These are phyloP conservation scores for Uropsilus gracilis DNA, from an alignment of 2,113 vertebrate genomes.

Conservation along the genomic window DNA sequence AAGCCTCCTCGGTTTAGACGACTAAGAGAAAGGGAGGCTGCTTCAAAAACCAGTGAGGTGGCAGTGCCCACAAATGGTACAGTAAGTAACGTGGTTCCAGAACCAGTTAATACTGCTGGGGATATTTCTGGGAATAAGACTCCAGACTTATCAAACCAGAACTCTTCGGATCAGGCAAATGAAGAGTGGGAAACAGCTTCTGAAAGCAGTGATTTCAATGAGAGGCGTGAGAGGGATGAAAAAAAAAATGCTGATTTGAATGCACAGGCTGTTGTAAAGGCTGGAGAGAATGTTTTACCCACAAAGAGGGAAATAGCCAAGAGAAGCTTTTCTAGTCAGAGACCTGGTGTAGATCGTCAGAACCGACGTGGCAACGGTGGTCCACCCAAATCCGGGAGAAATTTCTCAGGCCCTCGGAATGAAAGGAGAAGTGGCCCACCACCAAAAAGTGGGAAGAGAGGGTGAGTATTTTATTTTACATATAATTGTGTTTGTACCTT, in stretches of 20 bases:
- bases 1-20: slow-evolving; percentile 97
- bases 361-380: slow-evolving; percentile 94
- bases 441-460: slow-evolving; percentile 92
- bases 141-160: slow-evolving; percentile 98
- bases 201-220: slow-evolving; percentile 99
- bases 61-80: slow-evolving; percentile 74
- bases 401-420: slow-evolving; percentile 93
- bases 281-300: slow-evolving; percentile 81
- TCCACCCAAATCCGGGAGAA: slow-evolving; percentile 91
- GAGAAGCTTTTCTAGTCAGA: slow-evolving; percentile 97
- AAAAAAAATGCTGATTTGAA: slow-evolving; percentile 90
- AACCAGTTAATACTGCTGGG: slow-evolving; percentile 78
- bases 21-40: slow-evolving; percentile 94
- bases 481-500: background rate
- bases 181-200: slow-evolving; percentile 99
- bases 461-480: slow-evolving; percentile 87
- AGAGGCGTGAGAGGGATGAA: slow-evolving; percentile 96
- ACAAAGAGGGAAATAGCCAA: slow-evolving; percentile 93
- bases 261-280: slow-evolving; percentile 85
- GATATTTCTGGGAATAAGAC: slow-evolving; percentile 94
- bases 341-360: slow-evolving; percentile 94
- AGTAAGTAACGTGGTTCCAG: slow-evolving; percentile 79
- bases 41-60: slow-evolving; percentile 86
- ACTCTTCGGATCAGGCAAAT: slow-evolving; percentile 99
- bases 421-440: slow-evolving; percentile 93